Conservation (phyloP, 2,888 invertebrate species). For the Lamellibrachia columna region DNA sequence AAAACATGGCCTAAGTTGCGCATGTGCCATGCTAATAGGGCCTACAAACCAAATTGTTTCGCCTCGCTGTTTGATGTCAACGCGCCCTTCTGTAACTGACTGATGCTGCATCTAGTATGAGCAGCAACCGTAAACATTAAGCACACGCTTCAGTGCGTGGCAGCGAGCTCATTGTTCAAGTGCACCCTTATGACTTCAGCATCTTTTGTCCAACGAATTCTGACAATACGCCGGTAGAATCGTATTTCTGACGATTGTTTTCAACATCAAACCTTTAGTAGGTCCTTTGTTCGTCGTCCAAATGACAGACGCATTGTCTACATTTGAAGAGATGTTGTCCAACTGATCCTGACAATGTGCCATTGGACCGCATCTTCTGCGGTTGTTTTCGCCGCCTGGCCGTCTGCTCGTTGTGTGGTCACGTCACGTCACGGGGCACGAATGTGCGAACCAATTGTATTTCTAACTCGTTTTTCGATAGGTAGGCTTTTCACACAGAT, state of each 20-base stretch:
- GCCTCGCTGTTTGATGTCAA: background rate
- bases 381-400: background rate
- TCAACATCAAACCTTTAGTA: background rate
- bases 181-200: background rate
- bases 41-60: background rate
- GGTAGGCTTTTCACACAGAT: too few species aligned
- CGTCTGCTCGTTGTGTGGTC: background rate
- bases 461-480: too few species aligned
- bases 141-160: background rate
- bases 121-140: background rate
- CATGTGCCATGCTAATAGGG: background rate
- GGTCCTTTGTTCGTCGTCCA: background rate
- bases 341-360: background rate
- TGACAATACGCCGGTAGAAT: background rate
- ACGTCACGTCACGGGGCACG: background rate
- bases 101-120: background rate
- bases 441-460: background rate
- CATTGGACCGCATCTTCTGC: background rate
- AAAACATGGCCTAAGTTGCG: background rate
- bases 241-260: background rate
- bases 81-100: background rate
- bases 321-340: background rate
- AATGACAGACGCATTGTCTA: background rate
- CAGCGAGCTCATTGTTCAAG: background rate
- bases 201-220: background rate